Evolutionary conservation across 2,113 vertebrate species (phyloP).

Genomic region (Antechinus flavipes): DNA sequence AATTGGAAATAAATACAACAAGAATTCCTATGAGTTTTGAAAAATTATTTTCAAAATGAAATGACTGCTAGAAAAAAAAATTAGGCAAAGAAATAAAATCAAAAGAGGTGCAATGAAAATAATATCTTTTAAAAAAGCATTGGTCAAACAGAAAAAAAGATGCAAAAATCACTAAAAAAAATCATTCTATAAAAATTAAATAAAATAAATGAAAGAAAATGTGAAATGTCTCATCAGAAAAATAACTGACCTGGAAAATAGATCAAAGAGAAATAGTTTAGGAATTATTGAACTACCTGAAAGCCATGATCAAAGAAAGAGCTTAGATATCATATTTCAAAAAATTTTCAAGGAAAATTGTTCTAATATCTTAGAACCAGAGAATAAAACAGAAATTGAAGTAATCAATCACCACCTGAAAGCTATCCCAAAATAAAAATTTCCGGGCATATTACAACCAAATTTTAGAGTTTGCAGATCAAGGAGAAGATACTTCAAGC

Average conservation of each 20-base stretch:
- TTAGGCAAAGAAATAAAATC: no score
- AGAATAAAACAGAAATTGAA: neutral
- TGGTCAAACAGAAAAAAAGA: neutral
- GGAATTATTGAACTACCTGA: neutral
- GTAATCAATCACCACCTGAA: neutral
- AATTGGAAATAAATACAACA: no score
- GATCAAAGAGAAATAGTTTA: neutral
- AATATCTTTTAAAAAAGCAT: neutral
- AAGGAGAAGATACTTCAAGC: neutral
- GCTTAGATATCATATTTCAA: neutral
- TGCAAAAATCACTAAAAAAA: neutral
- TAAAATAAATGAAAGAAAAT: neutral
- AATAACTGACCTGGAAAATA: neutral
- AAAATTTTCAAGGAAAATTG: neutral
- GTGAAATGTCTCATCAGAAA: neutral
- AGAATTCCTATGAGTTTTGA: no score
- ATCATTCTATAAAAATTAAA: neutral
- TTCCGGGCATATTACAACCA: neutral
- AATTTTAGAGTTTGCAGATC: neutral
- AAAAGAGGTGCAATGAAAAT: no score
- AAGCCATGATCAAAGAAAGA: neutral
- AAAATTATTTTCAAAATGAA: no score
- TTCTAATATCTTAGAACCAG: neutral
- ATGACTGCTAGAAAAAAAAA: no score
- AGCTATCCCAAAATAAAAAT: neutral